These are phyloP conservation scores for Scaptodrosophila latifasciaeformis DNA, from an alignment of 2,888 invertebrate genomes.

Conservation along the genomic window DNA sequence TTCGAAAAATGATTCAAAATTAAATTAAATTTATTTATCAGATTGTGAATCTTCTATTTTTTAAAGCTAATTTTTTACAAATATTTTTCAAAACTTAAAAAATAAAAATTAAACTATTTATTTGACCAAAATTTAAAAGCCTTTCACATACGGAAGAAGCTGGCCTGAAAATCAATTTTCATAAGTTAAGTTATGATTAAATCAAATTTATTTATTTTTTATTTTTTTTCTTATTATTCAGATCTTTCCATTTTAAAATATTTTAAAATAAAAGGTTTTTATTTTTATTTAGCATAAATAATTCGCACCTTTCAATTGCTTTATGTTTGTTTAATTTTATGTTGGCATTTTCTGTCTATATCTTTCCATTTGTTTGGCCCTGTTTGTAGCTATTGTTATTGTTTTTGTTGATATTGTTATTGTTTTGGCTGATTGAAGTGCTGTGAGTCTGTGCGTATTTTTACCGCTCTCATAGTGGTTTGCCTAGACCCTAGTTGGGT, in stretches of 20 bases:
- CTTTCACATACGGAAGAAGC: no score
- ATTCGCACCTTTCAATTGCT: conserved; percentile 61
- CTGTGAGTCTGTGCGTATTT: conserved; percentile 34
- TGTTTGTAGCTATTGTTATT: conserved; percentile 7
- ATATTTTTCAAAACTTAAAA: no score
- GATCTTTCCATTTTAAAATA: no score
- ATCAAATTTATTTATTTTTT: not conserved
- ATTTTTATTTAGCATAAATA: conserved; percentile 50
- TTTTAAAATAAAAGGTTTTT: conserved; percentile 8
- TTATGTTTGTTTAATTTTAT: conserved; percentile 37
- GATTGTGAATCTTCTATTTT: no score
- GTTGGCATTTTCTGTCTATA: conserved; percentile 13
- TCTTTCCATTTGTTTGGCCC: conserved; percentile 3
- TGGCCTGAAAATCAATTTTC: no score
- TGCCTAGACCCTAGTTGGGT: conserved; percentile 65
- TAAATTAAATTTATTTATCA: no score
- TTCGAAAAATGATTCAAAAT: no score
- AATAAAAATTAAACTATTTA: no score
- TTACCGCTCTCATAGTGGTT: conserved; percentile 56
- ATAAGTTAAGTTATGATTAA: no score
- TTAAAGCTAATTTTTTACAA: no score
- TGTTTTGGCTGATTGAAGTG: not conserved
- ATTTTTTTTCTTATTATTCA: not conserved
- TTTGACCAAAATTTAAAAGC: no score
- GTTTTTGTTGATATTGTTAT: not conserved